Evolutionary conservation across 2,888 invertebrate genomes (phyloP).

Genomic region (Scrobipalpa atriplicella): DNA sequence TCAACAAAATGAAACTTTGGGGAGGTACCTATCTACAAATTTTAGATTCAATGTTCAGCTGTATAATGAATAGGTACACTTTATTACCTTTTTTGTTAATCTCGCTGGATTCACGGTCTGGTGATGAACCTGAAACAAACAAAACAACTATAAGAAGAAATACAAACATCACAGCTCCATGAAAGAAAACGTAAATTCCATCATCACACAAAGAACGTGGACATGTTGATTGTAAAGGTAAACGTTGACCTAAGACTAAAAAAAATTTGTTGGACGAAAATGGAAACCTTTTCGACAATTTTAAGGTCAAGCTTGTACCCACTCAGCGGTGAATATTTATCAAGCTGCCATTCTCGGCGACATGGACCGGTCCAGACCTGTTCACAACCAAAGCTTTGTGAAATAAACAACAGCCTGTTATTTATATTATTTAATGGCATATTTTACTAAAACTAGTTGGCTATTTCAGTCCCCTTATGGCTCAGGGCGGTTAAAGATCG

Average conservation of each 20-base stretch:
- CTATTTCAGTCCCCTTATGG: constrained; percentile 35
- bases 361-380: constrained; percentile 62
- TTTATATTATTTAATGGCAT: constrained; percentile 43
- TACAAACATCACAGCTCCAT: constrained; percentile 27
- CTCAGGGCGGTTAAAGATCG: constrained; percentile 29
- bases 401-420: constrained; percentile 59
- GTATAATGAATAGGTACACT: constrained; percentile 30
- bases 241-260: constrained; percentile 20
- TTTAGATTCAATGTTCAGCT: constrained; percentile 33
- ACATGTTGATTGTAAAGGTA: constrained; percentile 10
- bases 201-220: constrained; percentile 1
- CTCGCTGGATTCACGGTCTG: constrained; percentile 68
- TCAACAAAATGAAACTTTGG: not conserved
- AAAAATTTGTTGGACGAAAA: constrained; percentile 39
- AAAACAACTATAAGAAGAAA: constrained; percentile 30
- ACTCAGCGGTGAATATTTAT: constrained; percentile 60
- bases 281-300: constrained; percentile 54
- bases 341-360: constrained; percentile 48
- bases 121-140: constrained; percentile 70
- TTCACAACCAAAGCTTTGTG: constrained; percentile 61
- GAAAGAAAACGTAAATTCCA: constrained; percentile 25
- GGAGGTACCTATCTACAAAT: not conserved
- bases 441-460: constrained; percentile 42
- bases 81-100: constrained; percentile 73
- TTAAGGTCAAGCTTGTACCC: constrained; percentile 65